Conservation (phyloP, 2,888 invertebrate genomes). For the Caenorhabditis zanzibari region DNA sequence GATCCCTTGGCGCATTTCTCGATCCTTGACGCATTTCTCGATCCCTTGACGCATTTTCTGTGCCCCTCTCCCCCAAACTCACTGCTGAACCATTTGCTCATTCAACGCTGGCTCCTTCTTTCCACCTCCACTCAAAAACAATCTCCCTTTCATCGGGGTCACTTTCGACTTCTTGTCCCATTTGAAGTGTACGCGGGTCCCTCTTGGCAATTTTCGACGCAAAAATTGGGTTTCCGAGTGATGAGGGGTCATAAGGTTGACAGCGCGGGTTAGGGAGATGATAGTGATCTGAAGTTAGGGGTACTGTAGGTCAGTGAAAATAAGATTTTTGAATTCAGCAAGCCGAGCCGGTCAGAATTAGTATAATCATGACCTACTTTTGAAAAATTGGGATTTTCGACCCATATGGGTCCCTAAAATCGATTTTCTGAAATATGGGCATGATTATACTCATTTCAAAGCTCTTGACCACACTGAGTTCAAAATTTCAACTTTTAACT, state of each 20-base stretch:
- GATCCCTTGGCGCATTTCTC: neutral
- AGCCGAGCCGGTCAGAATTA: neutral
- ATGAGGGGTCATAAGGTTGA: slow-evolving; percentile 16
- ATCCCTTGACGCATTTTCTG: slow-evolving; percentile 2
- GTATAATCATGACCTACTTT: neutral
- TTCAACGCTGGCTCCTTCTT: neutral
- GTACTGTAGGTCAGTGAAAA: neutral
- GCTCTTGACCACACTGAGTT: neutral
- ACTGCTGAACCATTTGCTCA: slow-evolving; percentile 41
- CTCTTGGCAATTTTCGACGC: slow-evolving; percentile 27
- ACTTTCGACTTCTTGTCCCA: slow-evolving; percentile 63
- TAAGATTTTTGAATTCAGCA: neutral
- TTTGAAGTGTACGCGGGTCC: slow-evolving; percentile 36
- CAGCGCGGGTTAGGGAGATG: slow-evolving; percentile 26
- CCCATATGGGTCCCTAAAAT: neutral
- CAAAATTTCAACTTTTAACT: neutral
- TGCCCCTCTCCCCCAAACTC: slow-evolving; percentile 9
- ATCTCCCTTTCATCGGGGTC: slow-evolving; percentile 11
- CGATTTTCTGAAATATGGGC: neutral
- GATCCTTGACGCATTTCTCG: neutral
- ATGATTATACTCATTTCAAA: slow-evolving; percentile 11
- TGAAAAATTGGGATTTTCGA: neutral
- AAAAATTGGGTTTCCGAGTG: slow-evolving; percentile 59
- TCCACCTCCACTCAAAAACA: neutral
- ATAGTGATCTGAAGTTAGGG: slow-evolving; percentile 10